Percentiles rank a stretch among this genome's conserved stretches.
Evolutionary conservation across 1,140 invertebrate genomes (phyloP).

Genomic region (Drosophila kurseongensis): DNA sequence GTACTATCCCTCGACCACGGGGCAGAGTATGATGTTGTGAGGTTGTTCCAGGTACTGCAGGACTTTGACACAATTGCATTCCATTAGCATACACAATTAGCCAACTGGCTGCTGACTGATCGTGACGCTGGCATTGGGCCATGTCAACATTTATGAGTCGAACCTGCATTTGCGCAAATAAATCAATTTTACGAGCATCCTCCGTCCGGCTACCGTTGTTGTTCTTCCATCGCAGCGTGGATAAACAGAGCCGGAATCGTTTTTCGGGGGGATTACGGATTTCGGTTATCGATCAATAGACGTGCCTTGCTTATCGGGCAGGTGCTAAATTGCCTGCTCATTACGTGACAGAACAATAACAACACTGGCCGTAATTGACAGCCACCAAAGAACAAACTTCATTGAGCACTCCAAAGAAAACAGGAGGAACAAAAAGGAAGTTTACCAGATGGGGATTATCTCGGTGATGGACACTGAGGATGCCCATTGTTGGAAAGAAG

Average conservation of each 20-base stretch:
- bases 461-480: slow-evolving; percentile 12
- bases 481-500: slow-evolving; percentile 16
- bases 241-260: slow-evolving; percentile 46
- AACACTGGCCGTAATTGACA: slow-evolving; percentile 47
- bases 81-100: slow-evolving; percentile 83
- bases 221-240: slow-evolving; percentile 61
- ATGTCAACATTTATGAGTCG: slow-evolving; percentile 60
- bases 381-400: slow-evolving; percentile 42
- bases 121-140: slow-evolving; percentile 63
- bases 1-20: slow-evolving; percentile 25
- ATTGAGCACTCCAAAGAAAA: slow-evolving; percentile 11
- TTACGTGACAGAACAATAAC: slow-evolving; percentile 74
- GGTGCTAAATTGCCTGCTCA: slow-evolving; percentile 77
- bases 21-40: slow-evolving; percentile 34
- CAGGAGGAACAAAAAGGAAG: slow-evolving; percentile 9
- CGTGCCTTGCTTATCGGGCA: slow-evolving; percentile 52
- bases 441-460: slow-evolving; percentile 1
- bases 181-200: slow-evolving; percentile 60
- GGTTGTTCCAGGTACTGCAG: slow-evolving; percentile 66
- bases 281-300: slow-evolving; percentile 50
- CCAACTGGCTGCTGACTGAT: slow-evolving; percentile 53
- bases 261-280: neutral
- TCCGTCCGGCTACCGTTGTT: slow-evolving; percentile 50
- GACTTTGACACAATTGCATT: slow-evolving; percentile 80
- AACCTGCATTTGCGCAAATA: slow-evolving; percentile 56